Conservation (phyloP, 1,140 invertebrate genomes). For the Danaus melanippus region DNA sequence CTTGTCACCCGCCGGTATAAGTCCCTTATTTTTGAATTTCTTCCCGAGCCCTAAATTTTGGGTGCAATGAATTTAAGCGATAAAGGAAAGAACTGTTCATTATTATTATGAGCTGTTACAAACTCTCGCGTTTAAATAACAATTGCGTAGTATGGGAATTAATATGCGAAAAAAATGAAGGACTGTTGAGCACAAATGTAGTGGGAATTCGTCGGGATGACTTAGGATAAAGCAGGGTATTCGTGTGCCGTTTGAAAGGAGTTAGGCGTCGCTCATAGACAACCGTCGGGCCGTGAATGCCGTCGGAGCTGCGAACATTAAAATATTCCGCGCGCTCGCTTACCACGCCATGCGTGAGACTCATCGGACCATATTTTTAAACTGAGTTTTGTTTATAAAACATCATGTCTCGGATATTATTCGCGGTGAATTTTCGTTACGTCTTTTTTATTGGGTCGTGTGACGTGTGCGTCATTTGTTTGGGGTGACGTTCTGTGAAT, state of each 20-base stretch:
- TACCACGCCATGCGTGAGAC: conserved; percentile 43
- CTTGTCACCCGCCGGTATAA: conserved; percentile 33
- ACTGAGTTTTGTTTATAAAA: conserved; percentile 60
- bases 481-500: conserved; percentile 36
- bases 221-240: conserved; percentile 40
- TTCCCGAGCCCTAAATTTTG: conserved; percentile 24
- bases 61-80: conserved; percentile 30
- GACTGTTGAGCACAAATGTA: conserved; percentile 31
- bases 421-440: conserved; percentile 21
- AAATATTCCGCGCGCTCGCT: conserved; percentile 55
- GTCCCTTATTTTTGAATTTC: conserved; percentile 47
- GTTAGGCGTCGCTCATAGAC: conserved; percentile 42
- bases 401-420: conserved; percentile 41
- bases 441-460: conserved; percentile 8
- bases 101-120: conserved; percentile 30
- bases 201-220: conserved; percentile 30
- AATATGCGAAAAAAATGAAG: conserved; percentile 30
- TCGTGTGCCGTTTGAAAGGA: conserved; percentile 49
- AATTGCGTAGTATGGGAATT: conserved; percentile 39
- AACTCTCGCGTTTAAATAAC: conserved; percentile 30
- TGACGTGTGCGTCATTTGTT: conserved; percentile 15
- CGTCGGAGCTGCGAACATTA: conserved; percentile 43
- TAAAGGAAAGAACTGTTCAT: conserved; percentile 25
- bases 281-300: conserved; percentile 38
- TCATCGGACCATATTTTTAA: conserved; percentile 54